Conservation (phyloP, 2,797 vertebrate genomes). For the Sciaenops ocellatus region DNA sequence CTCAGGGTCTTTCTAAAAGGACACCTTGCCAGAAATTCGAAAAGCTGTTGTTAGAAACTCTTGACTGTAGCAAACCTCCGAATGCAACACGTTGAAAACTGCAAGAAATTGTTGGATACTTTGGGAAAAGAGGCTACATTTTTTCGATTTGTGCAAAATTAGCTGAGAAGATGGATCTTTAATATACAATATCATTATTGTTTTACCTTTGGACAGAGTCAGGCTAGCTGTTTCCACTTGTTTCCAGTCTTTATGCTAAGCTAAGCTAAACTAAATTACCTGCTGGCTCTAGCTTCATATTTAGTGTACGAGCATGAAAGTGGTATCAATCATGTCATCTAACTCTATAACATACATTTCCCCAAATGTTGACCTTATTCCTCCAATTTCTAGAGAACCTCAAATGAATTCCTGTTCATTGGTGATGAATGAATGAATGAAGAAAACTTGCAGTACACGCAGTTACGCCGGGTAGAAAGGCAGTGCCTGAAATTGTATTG, state of each 20-base stretch:
- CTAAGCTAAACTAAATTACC: not conserved
- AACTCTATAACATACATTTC: not conserved
- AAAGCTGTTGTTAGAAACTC: not conserved
- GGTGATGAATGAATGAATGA: too few relatives aligned
- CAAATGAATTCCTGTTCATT: too few relatives aligned
- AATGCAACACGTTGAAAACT: not conserved
- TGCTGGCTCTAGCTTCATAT: not conserved
- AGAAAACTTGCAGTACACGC: not conserved
- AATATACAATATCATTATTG: not conserved
- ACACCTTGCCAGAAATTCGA: constrained; percentile 16
- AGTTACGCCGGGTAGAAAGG: not conserved
- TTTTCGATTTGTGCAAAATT: not conserved
- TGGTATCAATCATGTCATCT: not conserved
- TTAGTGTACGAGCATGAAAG: not conserved
- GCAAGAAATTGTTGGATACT: not conserved
- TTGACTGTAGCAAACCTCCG: not conserved
- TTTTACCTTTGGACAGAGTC: not conserved
- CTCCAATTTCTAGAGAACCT: not conserved
- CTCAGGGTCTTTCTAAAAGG: constrained; percentile 26
- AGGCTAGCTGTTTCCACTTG: not conserved
- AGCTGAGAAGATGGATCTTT: not conserved
- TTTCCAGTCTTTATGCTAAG: not conserved
- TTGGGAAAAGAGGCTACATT: not conserved
- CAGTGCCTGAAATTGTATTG: not conserved
- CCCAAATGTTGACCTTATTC: not conserved